These are phyloP conservation scores for Podarcis raffonei DNA, from an alignment of 2,113 vertebrate genomes.

Conservation along the genomic window DNA sequence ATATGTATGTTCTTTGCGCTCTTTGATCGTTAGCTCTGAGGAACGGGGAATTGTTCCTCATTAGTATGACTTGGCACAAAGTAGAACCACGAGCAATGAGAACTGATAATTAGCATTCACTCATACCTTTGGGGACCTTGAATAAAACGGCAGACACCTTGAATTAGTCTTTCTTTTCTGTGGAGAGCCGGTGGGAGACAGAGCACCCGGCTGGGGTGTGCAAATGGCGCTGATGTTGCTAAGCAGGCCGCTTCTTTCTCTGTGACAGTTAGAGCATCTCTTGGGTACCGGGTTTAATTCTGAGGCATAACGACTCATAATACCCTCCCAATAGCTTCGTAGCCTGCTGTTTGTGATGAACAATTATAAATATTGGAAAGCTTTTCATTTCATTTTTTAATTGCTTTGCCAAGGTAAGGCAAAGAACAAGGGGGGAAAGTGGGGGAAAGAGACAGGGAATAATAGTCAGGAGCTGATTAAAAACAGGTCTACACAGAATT, in stretches of 20 bases:
- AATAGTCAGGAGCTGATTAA: conserved; percentile 39
- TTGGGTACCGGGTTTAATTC: conserved; percentile 46
- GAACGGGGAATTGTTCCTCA: background rate
- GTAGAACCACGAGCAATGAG: background rate
- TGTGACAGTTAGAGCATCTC: conserved; percentile 39
- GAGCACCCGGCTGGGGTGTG: conserved; percentile 40
- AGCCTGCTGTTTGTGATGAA: conserved; percentile 49
- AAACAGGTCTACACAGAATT: conserved; percentile 36
- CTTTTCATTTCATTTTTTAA: conserved; percentile 56
- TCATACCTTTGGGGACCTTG: conserved; percentile 28
- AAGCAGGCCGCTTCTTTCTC: conserved; percentile 45
- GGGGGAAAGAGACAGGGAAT: background rate
- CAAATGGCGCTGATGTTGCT: conserved; percentile 24
- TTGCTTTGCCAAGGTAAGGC: conserved; percentile 22
- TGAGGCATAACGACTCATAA: conserved; percentile 57
- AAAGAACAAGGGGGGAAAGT: background rate
- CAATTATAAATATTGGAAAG: conserved; percentile 20
- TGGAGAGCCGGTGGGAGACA: conserved; percentile 27
- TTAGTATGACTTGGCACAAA: conserved; percentile 3
- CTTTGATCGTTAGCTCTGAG: background rate
- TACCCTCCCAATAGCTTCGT: conserved; percentile 57
- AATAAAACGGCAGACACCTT: conserved; percentile 45
- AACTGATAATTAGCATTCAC: conserved; percentile 9
- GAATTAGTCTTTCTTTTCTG: conserved; percentile 50
- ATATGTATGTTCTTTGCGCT: background rate